Base-by-base conservation (phyloP, 2,113 vertebrate genomes). In the Pipra filicauda region DNA sequence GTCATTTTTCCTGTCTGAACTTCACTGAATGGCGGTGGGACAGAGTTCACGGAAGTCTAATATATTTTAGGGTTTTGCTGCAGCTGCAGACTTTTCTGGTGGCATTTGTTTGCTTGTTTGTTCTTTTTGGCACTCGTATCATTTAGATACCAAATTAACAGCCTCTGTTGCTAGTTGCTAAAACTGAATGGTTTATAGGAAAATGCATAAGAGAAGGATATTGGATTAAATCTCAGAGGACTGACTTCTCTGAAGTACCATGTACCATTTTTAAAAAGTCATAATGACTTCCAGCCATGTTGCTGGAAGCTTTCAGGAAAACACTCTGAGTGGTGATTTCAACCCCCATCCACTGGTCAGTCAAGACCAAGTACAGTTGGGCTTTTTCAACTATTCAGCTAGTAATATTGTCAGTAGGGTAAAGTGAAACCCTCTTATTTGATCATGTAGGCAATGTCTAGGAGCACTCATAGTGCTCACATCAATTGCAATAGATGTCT, bases 31-130 rank as follows among this genome's bases (percentile, higher is more conserved):
- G 67, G 27, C 75, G 65, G 48, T 48, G 52, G 52, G n/a, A 78
- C 11, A n/a, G 43, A 84, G 83, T 88, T 88, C 24, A 57, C 2
- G 2, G 39, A 77, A 74, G 11, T 84, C 27, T 48, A 51, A 55
- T 43, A 11, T n/a, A 30, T 65, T 88, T 90, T 57, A 88, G 44
- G 69, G 35, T 93, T 95, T 94, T 93, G 26, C 57, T 84, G 59
- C 55, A 72, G 61, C 65, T 88, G 75, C 76, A 43, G 61, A 57
- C 51, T 54, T 91, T 71, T 46, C 84, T 2, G 3, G 64, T 91
- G 55, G 27, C 27, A 55, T 88, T 83, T 92, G 15, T 73, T 90
- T 90, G 31, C 35, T 87, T 1, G 0, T 77, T 91, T 73, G 71
- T 62, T 73, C 49, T 54, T 73, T 67, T 64, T 86, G 79, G 39